phyloP scores from a whole-genome alignment of 2,888 invertebrate genomes.

The Drosophila suboccidentalis region DNA sequence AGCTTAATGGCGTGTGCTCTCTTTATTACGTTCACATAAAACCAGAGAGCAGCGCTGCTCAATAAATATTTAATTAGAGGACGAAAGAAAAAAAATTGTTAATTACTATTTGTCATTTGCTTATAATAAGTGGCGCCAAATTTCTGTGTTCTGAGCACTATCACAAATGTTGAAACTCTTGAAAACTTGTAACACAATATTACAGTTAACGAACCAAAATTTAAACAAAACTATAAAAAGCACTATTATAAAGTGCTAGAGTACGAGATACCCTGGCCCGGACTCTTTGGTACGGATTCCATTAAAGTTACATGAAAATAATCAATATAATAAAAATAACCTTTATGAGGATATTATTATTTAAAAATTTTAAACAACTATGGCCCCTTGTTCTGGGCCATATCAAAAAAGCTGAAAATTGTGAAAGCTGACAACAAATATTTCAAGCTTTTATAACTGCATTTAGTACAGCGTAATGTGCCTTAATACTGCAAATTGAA shows the following conservation, averaged over 20 bases:
- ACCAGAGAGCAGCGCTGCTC: slow-evolving; percentile 45
- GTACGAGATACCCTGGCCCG: no score
- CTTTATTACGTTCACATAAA: slow-evolving; percentile 43
- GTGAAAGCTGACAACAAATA: slow-evolving; percentile 37
- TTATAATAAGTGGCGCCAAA: slow-evolving; percentile 47
- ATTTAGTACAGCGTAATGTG: slow-evolving; percentile 68
- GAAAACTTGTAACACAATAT: slow-evolving; percentile 4
- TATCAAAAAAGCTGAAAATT: slow-evolving; percentile 4
- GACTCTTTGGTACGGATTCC: no score
- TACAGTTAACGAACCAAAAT: not conserved
- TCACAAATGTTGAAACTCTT: slow-evolving; percentile 9
- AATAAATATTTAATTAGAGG: slow-evolving; percentile 78
- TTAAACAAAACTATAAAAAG: not conserved
- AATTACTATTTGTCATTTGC: slow-evolving; percentile 67
- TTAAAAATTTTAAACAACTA: not conserved
- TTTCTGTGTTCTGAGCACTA: slow-evolving; percentile 21
- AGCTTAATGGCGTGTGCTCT: slow-evolving; percentile 53
- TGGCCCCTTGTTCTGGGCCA: not conserved
- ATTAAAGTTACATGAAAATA: no score
- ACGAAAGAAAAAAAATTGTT: slow-evolving; percentile 46
- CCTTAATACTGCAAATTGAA: slow-evolving; percentile 75
- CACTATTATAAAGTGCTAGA: not conserved
- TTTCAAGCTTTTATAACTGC: slow-evolving; percentile 75
- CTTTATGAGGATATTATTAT: not conserved
- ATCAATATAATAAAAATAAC: not conserved